Base-by-base conservation (phyloP, 2,888 invertebrate genomes). In the Drosophila helvetica region DNA sequence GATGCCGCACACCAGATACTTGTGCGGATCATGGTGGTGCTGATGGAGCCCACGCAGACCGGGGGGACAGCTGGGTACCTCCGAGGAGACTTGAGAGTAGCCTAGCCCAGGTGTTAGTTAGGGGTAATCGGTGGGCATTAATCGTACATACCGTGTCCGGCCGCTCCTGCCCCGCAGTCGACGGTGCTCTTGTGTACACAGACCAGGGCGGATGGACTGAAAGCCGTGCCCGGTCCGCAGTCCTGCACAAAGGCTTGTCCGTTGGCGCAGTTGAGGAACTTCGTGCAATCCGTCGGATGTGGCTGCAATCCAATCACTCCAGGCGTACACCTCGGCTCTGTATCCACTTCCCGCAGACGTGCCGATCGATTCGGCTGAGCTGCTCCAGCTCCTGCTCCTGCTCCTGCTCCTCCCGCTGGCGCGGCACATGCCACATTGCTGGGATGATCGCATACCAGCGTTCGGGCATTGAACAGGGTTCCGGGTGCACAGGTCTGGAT, bases 401-500 rank as follows among this genome's bases (percentile, higher is more conserved):
- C 58, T 27, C 8, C 8, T 18, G 77, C 10, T 50, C 42, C 22
- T 62, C 62, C 27, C 73, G 19, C 3, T 58, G 63, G 25, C 45
- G 56, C 69, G 1, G 83, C 74, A 78, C 94, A 95, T 47, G 92
- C 91, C 1, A 95, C 95, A 86, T 95, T 95, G 61, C 93, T 90
- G 0, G 94, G 94, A 77, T 92, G 94, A 90, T 95, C 95, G 80
- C 95, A 95, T 84, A 94, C 94, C 27, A 93, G 86, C 0, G 93
- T 93, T 46, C 92, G 92, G 0, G 94, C 93, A 90, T 94, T 95
- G 83, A 95, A 95, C 1, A 94, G 92, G 0, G 95, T 95, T 12
- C 94, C 94, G 0, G 95, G 94, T 0, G 94, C 93, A 87, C 95
- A 95, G 12, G 93, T 93, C 77, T 94, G 94, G 6, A 94, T 92